phyloP scores from a whole-genome alignment of 2,888 invertebrate genomes.

The Epicampocera succincta region DNA sequence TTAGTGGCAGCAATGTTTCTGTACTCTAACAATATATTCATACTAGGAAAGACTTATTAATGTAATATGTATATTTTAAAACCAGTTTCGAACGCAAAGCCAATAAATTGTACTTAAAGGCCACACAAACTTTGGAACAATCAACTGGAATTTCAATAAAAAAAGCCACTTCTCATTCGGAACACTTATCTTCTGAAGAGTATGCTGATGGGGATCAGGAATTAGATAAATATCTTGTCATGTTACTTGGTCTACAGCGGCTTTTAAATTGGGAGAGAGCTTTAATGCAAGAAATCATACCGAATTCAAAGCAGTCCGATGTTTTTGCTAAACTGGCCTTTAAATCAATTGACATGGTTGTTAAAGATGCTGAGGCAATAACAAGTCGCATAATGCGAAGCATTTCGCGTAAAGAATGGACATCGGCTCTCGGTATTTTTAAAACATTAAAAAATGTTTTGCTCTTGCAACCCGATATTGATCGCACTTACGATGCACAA shows the following conservation, averaged over 20 bases:
- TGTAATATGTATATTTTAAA: neutral
- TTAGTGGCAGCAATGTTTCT: neutral
- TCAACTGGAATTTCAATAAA: constrained; percentile 90
- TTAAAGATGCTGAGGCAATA: constrained; percentile 92
- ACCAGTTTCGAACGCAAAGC: constrained; percentile 89
- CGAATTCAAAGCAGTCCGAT: constrained; percentile 89
- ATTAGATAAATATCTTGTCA: constrained; percentile 91
- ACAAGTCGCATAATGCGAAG: constrained; percentile 89
- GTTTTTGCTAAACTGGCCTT: constrained; percentile 92
- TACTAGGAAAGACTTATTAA: too few species aligned
- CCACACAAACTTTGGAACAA: constrained; percentile 90
- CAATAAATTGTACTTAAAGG: constrained; percentile 91
- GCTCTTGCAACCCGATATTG: constrained; percentile 90
- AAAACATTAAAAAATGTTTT: constrained; percentile 91
- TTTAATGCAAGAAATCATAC: constrained; percentile 92
- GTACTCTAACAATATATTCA: neutral
- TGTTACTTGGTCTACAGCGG: constrained; percentile 91
- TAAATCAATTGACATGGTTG: constrained; percentile 92
- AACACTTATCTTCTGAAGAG: constrained; percentile 80
- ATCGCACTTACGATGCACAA: constrained; percentile 88
- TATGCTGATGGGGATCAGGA: constrained; percentile 87
- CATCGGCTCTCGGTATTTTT: constrained; percentile 90
- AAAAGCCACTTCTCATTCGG: constrained; percentile 80
- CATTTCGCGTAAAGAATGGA: constrained; percentile 89
- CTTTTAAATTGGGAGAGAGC: constrained; percentile 94